phyloP scores from a whole-genome alignment of 2,113 vertebrate genomes.

The Gallinago undulata region DNA sequence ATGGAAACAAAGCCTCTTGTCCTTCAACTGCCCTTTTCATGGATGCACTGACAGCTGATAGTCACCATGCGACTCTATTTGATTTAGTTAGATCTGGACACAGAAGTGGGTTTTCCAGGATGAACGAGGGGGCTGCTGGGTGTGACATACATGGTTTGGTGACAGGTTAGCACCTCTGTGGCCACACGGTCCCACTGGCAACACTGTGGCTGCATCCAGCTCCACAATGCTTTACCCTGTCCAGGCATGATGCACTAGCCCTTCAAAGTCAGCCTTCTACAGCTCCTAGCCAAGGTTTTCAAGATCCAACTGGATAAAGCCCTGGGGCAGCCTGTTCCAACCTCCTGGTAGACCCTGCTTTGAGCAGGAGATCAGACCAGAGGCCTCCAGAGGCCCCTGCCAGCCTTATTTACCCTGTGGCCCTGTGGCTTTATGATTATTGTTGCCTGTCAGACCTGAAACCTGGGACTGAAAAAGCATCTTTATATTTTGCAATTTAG shows the following conservation, averaged over 20 bases:
- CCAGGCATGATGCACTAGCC: background rate
- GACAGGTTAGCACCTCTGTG: background rate
- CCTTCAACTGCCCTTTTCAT: background rate
- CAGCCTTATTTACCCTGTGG: background rate
- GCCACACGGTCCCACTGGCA: background rate
- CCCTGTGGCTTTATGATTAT: background rate
- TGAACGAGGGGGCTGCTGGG: rapidly evolving
- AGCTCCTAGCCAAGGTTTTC: background rate
- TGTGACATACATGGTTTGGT: background rate
- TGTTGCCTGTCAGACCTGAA: background rate
- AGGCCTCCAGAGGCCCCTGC: background rate
- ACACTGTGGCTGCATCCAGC: background rate
- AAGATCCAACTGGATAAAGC: background rate
- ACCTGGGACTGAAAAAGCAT: background rate
- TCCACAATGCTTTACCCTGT: background rate
- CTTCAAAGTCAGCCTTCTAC: background rate
- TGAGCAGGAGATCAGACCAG: background rate
- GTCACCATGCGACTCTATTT: background rate
- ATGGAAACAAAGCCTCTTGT: background rate
- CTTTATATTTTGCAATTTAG: background rate
- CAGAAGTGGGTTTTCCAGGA: background rate
- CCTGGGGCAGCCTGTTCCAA: background rate
- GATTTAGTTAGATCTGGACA: background rate
- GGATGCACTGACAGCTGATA: background rate
- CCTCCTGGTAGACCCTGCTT: background rate